phyloP scores from a whole-genome alignment of 1,140 invertebrate genomes.

The Orius insidiosus region DNA sequence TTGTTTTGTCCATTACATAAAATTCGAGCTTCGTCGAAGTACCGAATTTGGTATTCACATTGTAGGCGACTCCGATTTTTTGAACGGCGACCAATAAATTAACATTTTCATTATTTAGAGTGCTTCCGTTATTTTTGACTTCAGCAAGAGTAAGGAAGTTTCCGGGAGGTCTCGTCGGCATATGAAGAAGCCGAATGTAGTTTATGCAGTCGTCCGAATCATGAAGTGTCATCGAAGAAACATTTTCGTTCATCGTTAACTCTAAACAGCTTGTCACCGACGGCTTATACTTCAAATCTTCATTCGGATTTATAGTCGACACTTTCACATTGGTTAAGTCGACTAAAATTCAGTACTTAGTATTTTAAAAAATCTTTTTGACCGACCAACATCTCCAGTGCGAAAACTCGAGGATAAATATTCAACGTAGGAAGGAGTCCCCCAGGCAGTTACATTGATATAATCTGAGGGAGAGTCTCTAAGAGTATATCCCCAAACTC shows the following conservation, averaged over 20 bases:
- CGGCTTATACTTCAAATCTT: conserved; percentile 39
- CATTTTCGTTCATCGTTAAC: conserved; percentile 38
- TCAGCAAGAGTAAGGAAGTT: conserved; percentile 22
- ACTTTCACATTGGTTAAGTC: conserved; percentile 41
- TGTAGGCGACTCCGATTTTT: conserved; percentile 25
- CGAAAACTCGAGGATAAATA: conserved; percentile 36
- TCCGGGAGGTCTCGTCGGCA: conserved; percentile 35
- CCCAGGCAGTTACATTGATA: conserved; percentile 51
- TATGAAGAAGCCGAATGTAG: conserved; percentile 32
- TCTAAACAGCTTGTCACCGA: conserved; percentile 36
- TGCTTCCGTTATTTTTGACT: conserved; percentile 25
- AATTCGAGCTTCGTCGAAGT: conserved; percentile 9
- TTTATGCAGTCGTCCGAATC: conserved; percentile 29
- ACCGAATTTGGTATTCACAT: no score
- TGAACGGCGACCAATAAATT: conserved; percentile 28
- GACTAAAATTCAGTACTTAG: conserved; percentile 26
- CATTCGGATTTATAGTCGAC: conserved; percentile 30
- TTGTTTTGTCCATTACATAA: conserved; percentile 21
- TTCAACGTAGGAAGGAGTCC: conserved; percentile 35
- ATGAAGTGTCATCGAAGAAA: conserved; percentile 34
- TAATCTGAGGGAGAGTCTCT: conserved; percentile 45
- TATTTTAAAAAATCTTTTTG: conserved; percentile 10
- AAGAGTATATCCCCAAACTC: conserved; percentile 49
- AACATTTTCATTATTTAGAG: conserved; percentile 26
- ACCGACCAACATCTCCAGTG: conserved; percentile 43